A percentile compares a stretch with the other conserved stretches of the same genome.
Conservation (phyloP, 2,888 invertebrate genomes). For the Tortrix viridana region DNA sequence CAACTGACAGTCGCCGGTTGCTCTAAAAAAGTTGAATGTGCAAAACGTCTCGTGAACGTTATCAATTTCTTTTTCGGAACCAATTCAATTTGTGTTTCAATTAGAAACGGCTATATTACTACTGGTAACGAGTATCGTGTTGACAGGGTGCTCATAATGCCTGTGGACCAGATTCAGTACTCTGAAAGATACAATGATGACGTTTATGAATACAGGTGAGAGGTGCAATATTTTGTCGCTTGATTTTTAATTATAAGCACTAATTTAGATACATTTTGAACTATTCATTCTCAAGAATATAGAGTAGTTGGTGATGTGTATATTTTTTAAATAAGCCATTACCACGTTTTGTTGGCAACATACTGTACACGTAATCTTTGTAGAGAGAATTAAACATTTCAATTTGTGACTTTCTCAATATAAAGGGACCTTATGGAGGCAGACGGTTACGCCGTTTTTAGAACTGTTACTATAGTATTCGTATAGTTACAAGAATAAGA, state of each 20-base stretch:
- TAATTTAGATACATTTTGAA: not conserved
- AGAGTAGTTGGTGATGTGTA: too few relatives aligned
- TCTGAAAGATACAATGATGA: conserved; percentile 96
- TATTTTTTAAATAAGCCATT: too few relatives aligned
- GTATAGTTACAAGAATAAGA: too few relatives aligned
- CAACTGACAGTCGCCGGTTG: conserved; percentile 25
- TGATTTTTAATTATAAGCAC: not conserved
- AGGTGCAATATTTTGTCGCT: conserved; percentile 19
- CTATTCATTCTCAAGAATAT: not conserved
- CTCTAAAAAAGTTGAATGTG: conserved; percentile 34
- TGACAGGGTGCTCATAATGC: conserved; percentile 74
- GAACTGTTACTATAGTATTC: too few relatives aligned
- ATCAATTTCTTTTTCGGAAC: conserved; percentile 17
- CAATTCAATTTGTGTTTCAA: not conserved
- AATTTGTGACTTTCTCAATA: too few relatives aligned
- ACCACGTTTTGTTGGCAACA: too few relatives aligned
- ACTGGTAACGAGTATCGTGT: not conserved
- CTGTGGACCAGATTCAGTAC: conserved; percentile 94
- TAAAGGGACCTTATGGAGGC: too few relatives aligned
- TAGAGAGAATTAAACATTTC: too few relatives aligned
- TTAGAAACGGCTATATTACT: not conserved
- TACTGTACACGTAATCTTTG: too few relatives aligned
- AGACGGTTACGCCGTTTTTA: too few relatives aligned
- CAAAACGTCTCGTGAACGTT: conserved; percentile 18
- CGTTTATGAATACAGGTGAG: conserved; percentile 93